Percentiles rank a stretch among this genome's conserved stretches.
Conservation (phyloP, 2,888 invertebrate species). For the Empis livida region DNA sequence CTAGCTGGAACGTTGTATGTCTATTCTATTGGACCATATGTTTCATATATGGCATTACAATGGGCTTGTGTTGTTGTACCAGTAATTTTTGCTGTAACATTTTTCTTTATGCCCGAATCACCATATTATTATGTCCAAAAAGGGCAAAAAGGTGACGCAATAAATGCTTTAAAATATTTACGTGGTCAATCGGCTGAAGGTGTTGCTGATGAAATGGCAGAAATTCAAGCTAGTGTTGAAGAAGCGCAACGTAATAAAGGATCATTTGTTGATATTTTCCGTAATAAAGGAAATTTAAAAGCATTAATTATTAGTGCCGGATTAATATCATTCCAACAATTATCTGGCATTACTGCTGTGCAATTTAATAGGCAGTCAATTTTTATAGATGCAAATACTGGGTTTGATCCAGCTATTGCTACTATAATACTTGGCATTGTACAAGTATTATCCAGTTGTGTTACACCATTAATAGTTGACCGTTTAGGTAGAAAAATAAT, state of each 20-base stretch:
- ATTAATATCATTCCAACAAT: conserved; percentile 70
- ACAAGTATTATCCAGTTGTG: conserved; percentile 55
- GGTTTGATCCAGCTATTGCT: conserved; percentile 46
- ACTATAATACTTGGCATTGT: conserved; percentile 62
- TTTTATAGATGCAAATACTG: conserved; percentile 52
- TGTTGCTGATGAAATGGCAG: conserved; percentile 49
- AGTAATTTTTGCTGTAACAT: conserved; percentile 43
- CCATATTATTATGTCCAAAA: conserved; percentile 55
- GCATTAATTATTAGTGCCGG: conserved; percentile 63
- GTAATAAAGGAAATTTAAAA: conserved; percentile 55
- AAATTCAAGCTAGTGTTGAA: conserved; percentile 42
- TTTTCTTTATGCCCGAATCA: conserved; percentile 69
- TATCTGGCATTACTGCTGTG: conserved; percentile 69
- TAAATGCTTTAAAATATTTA: conserved; percentile 48
- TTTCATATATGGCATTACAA: conserved; percentile 49
- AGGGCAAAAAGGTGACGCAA: conserved; percentile 44
- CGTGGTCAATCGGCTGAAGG: conserved; percentile 46
- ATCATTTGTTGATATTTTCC: conserved; percentile 42
- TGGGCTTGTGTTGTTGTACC: conserved; percentile 52
- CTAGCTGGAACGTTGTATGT: conserved; percentile 52
- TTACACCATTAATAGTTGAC: conserved; percentile 66
- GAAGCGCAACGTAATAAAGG: conserved; percentile 35
- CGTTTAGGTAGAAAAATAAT: conserved; percentile 60
- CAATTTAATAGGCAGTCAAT: conserved; percentile 65
- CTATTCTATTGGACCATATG: conserved; percentile 58